Conservation (phyloP, 2,797 vertebrate species). For the Monodelphis domestica region DNA sequence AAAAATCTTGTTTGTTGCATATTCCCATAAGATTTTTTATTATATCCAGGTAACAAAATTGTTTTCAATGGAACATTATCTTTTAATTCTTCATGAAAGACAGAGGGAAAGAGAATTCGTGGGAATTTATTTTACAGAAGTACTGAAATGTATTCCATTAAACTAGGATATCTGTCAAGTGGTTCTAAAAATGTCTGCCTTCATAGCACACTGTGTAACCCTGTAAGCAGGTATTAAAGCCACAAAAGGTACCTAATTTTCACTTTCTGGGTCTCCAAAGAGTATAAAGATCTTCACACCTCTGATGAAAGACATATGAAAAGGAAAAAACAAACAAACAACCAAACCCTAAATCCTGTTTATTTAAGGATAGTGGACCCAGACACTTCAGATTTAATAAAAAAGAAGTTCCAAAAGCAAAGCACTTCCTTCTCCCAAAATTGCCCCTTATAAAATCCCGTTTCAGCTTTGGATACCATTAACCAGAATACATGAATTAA, state of each 20-base stretch:
- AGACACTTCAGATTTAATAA: not conserved
- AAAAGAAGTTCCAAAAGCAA: not conserved
- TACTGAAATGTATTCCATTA: not conserved
- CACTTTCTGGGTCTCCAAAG: not conserved
- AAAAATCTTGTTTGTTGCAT: not conserved
- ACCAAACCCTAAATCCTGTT: not conserved
- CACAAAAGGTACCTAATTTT: not conserved
- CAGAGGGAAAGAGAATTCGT: not conserved
- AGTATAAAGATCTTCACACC: not conserved
- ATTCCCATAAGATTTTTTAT: not conserved
- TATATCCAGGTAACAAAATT: not conserved
- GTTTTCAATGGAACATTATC: not conserved
- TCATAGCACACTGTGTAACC: not conserved
- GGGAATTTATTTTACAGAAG: not conserved
- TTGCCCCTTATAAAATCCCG: not conserved
- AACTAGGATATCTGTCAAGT: not conserved
- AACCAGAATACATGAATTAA: not conserved
- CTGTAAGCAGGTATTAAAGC: not conserved
- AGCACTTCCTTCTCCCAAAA: not conserved
- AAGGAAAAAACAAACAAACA: not conserved
- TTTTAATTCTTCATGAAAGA: not conserved
- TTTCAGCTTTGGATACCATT: not conserved
- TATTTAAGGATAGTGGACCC: not conserved
- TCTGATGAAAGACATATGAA: not conserved
- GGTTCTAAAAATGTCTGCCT: not conserved